These are phyloP conservation scores for Sprattus sprattus DNA, from an alignment of 2,113 vertebrate genomes.

Conservation along the genomic window DNA sequence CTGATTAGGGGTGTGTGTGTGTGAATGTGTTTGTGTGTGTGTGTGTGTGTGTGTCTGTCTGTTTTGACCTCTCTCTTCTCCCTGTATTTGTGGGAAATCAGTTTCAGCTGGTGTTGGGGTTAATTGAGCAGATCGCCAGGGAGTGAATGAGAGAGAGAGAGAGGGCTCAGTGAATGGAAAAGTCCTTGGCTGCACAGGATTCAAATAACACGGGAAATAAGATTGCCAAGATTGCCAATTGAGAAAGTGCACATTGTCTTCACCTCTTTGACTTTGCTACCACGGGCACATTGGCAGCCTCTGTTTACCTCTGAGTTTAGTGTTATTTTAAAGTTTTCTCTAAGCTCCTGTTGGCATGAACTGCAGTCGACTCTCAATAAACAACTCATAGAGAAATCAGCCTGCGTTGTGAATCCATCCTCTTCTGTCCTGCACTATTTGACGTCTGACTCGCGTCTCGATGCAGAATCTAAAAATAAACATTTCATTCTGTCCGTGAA, in stretches of 20 bases:
- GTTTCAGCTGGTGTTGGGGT: neutral
- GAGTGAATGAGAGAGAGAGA: neutral
- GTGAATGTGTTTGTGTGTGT: neutral
- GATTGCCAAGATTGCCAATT: neutral
- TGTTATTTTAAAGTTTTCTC: neutral
- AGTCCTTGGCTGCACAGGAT: slow-evolving; percentile 7
- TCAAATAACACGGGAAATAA: neutral
- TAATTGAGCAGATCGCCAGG: slow-evolving; percentile 6
- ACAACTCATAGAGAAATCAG: neutral
- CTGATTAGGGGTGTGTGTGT: slow-evolving; percentile 16
- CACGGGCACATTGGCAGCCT: neutral
- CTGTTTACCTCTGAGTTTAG: neutral
- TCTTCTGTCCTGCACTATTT: too few relatives aligned
- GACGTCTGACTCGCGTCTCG: too few relatives aligned
- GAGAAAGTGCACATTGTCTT: slow-evolving; percentile 2
- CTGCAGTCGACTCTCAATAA: neutral
- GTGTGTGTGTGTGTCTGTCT: neutral
- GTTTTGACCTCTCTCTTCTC: neutral
- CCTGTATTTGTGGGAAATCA: slow-evolving; percentile 4
- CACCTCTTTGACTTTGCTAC: slow-evolving; percentile 1
- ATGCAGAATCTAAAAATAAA: slow-evolving; percentile 22
- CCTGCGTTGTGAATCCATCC: neutral
- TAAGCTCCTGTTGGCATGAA: neutral
- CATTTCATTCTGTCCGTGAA: neutral
- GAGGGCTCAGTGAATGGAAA: neutral